phyloP scores from a whole-genome alignment of 1,140 invertebrate genomes.

The Mercenaria mercenaria region DNA sequence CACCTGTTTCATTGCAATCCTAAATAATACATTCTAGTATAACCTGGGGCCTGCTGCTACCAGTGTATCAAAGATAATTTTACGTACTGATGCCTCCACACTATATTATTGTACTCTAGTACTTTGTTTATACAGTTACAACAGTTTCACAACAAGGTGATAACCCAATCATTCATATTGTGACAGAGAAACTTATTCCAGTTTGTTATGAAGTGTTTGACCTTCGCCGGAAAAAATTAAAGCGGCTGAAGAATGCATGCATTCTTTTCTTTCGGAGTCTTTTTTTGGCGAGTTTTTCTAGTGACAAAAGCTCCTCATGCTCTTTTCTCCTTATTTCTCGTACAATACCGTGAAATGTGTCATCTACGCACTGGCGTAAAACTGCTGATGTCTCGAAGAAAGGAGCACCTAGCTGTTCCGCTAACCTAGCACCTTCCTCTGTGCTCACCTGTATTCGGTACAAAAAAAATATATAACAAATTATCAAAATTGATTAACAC shows the following conservation, averaged over 20 bases:
- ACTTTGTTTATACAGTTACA: too few relatives aligned
- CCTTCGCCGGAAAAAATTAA: constrained; percentile 47
- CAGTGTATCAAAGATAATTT: too few relatives aligned
- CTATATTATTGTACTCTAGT: too few relatives aligned
- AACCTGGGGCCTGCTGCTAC: too few relatives aligned
- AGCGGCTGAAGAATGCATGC: constrained; percentile 51
- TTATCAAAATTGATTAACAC: too few relatives aligned
- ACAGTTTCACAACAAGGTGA: too few relatives aligned
- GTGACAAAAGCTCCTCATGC: constrained; percentile 68
- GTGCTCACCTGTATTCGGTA: constrained; percentile 86
- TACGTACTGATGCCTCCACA: too few relatives aligned
- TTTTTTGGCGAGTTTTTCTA: constrained; percentile 57
- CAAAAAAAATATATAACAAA: constrained; percentile 89
- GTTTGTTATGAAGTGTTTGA: constrained; percentile 15
- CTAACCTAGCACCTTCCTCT: constrained; percentile 89
- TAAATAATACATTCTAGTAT: too few relatives aligned
- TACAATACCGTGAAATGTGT: constrained; percentile 85
- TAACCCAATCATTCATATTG: too few relatives aligned
- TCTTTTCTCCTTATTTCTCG: constrained; percentile 84
- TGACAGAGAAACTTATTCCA: too few relatives aligned
- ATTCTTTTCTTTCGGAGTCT: constrained; percentile 50
- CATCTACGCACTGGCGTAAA: constrained; percentile 83
- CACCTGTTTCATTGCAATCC: too few relatives aligned
- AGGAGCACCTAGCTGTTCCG: constrained; percentile 79
- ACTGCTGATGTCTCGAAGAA: constrained; percentile 84